phyloP scores from a whole-genome alignment of 1,140 invertebrate species.

The Stegodyphus mimosarum region DNA sequence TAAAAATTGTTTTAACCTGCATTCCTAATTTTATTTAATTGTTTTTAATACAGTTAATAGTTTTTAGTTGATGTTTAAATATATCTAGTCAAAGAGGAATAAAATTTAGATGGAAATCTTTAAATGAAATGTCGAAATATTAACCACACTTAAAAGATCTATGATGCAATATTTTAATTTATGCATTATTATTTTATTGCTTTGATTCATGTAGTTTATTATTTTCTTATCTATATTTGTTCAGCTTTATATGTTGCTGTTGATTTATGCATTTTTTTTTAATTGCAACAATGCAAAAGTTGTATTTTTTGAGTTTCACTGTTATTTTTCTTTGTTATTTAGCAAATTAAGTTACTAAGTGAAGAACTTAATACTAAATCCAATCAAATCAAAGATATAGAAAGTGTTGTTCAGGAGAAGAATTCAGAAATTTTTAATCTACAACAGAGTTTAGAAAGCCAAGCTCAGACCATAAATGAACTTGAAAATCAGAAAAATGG shows the following conservation, averaged over 20 bases:
- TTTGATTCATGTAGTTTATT: background rate
- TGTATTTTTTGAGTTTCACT: background rate
- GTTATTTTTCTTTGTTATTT: constrained; percentile 18
- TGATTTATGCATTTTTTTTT: background rate
- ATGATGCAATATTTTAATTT: too few relatives aligned
- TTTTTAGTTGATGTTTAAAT: too few relatives aligned
- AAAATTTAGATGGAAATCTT: too few relatives aligned
- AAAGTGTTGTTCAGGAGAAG: constrained; percentile 18
- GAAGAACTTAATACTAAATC: constrained; percentile 30
- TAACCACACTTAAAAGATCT: too few relatives aligned
- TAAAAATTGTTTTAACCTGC: too few relatives aligned
- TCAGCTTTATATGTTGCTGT: constrained; percentile 1
- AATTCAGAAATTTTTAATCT: constrained; percentile 3
- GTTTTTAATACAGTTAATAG: too few relatives aligned
- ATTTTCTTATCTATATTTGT: background rate
- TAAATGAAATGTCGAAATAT: too few relatives aligned
- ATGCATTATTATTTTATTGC: too few relatives aligned
- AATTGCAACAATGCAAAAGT: background rate
- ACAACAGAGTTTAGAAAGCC: constrained; percentile 5
- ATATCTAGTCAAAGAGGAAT: too few relatives aligned
- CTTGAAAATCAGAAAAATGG: background rate
- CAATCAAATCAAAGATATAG: constrained; percentile 2
- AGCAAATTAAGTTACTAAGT: constrained; percentile 19
- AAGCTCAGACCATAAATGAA: background rate
- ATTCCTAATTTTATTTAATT: too few relatives aligned